Conservation (phyloP, 2,113 vertebrate genomes). For the Tachysurus fulvidraco region DNA sequence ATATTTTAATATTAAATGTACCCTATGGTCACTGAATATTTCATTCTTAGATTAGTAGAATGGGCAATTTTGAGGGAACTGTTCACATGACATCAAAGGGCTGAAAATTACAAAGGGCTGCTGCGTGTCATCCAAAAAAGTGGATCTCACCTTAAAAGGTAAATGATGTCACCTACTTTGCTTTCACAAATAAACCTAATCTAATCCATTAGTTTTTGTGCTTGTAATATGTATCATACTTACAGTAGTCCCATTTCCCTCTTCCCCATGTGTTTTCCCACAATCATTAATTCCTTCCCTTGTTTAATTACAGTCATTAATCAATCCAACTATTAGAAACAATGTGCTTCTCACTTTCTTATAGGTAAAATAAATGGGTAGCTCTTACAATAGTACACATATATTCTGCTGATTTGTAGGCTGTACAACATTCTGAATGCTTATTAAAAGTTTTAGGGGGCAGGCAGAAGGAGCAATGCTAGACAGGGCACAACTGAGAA, state of each 20-base stretch:
- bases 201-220: conserved; percentile 37
- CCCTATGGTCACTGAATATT: neutral
- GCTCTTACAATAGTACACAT: neutral
- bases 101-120: too few relatives aligned
- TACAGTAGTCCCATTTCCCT: conserved; percentile 43
- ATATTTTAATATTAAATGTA: neutral
- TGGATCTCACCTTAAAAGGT: neutral
- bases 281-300: conserved; percentile 55
- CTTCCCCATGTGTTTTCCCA: conserved; percentile 45
- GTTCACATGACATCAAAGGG: neutral
- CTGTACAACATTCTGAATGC: conserved; percentile 17
- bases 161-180: neutral
- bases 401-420: conserved; percentile 39
- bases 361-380: conserved; percentile 39
- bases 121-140: neutral
- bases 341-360: conserved; percentile 48
- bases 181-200: neutral
- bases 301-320: conserved; percentile 61
- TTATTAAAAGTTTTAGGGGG: conserved; percentile 34
- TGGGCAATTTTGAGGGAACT: neutral
- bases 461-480: conserved; percentile 14
- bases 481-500: conserved; percentile 26
- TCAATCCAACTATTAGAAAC: conserved; percentile 58
- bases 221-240: conserved; percentile 58
- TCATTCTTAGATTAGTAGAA: neutral